Evolutionary conservation across 2,797 vertebrate species (phyloP).

Genomic region (Anolis apletophallus): DNA sequence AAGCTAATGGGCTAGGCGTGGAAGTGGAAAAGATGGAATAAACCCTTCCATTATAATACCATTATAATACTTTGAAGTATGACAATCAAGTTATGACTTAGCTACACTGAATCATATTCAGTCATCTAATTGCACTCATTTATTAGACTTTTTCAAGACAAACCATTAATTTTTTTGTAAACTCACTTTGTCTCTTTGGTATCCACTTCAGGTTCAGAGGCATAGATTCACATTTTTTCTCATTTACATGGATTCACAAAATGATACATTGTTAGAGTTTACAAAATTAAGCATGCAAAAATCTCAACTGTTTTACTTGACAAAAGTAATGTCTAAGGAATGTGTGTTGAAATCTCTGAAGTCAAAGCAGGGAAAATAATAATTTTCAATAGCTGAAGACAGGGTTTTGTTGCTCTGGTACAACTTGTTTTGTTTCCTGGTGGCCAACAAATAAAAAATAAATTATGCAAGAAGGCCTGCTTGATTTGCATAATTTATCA

Average conservation of each 20-base stretch:
- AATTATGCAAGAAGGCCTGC: neutral
- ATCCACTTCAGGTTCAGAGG: conserved; percentile 7
- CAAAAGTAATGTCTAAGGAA: neutral
- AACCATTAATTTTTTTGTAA: conserved; percentile 47
- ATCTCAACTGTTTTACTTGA: neutral
- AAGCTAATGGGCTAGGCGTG: conserved; percentile 60
- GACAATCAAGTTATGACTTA: conserved; percentile 69
- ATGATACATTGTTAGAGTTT: neutral
- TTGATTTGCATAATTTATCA: neutral
- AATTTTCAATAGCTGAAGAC: neutral
- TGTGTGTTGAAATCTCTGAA: neutral
- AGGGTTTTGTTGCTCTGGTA: neutral
- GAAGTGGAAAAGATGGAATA: conserved; percentile 67
- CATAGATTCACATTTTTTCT: neutral
- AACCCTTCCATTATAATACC: conserved; percentile 63
- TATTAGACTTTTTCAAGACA: conserved; percentile 44
- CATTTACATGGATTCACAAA: neutral
- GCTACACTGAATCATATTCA: conserved; percentile 58
- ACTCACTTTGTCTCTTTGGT: conserved; percentile 39
- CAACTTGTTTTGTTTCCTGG: too few relatives aligned
- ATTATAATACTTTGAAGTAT: conserved; percentile 53
- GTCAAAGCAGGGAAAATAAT: neutral
- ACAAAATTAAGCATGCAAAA: neutral
- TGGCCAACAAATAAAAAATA: neutral
- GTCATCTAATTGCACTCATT: conserved; percentile 58